Conservation (phyloP, 2,797 vertebrate species). For the Urocyon cinereoargenteus region DNA sequence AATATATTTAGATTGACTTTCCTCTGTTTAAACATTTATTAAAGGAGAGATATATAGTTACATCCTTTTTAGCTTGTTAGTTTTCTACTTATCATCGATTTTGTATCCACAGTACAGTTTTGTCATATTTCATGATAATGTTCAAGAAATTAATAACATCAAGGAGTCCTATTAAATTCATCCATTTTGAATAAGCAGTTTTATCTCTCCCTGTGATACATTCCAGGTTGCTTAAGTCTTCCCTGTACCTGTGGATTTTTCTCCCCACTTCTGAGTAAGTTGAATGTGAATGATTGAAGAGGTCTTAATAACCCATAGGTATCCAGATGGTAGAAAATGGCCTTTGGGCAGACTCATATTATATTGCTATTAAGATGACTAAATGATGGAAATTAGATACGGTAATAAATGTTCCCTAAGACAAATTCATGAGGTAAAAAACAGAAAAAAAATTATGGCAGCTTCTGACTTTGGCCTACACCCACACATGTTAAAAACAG, state of each 20-base stretch:
- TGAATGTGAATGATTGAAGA: slow-evolving; percentile 65
- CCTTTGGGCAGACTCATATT: background rate
- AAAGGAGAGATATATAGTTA: background rate
- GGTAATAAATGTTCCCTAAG: background rate
- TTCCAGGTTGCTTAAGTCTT: background rate
- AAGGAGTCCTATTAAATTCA: background rate
- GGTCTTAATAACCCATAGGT: slow-evolving; percentile 55
- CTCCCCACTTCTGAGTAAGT: background rate
- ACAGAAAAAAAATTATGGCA: background rate
- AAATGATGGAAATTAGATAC: slow-evolving; percentile 55
- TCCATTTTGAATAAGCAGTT: slow-evolving; percentile 41
- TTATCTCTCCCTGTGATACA: background rate
- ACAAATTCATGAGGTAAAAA: background rate
- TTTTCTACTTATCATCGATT: slow-evolving; percentile 4
- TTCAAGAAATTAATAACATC: background rate
- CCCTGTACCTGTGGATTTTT: background rate
- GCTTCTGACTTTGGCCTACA: slow-evolving; percentile 50
- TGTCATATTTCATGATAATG: slow-evolving; percentile 1
- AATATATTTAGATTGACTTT: background rate
- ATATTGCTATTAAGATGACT: slow-evolving; percentile 70
- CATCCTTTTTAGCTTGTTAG: background rate
- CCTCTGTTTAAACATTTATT: background rate
- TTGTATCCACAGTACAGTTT: background rate
- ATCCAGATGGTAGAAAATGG: slow-evolving; percentile 64
- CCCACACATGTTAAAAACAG: background rate